phyloP scores from a whole-genome alignment of 2,888 invertebrate genomes.

The Acanthosepion lycidas region DNA sequence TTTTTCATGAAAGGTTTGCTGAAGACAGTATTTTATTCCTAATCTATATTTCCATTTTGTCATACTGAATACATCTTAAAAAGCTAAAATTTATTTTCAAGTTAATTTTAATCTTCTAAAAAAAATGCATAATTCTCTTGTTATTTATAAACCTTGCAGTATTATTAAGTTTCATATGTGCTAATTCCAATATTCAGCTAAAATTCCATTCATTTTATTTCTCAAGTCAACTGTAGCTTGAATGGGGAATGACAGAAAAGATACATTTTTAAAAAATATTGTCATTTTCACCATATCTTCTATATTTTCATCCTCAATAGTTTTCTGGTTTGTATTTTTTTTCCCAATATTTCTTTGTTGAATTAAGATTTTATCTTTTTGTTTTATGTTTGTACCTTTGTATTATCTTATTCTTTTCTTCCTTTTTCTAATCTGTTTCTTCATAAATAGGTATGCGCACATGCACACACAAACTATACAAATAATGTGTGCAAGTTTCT shows the following conservation, averaged over 20 bases:
- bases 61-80: not conserved
- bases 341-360: not conserved
- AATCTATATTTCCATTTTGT: not conserved
- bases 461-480: not conserved
- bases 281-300: not conserved
- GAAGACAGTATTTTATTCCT: not conserved
- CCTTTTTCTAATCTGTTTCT: not conserved
- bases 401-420: not conserved
- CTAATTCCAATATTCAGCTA: not conserved
- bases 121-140: not conserved
- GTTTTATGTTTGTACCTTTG: not conserved
- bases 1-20: not conserved
- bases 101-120: not conserved
- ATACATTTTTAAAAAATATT: not conserved
- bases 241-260: not conserved
- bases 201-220: not conserved
- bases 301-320: not conserved
- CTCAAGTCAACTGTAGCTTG: not conserved
- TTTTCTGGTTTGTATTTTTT: not conserved
- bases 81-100: not conserved
- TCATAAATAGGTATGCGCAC: not conserved
- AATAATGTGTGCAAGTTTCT: not conserved
- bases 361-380: not conserved
- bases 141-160: not conserved
- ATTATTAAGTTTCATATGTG: not conserved